Evolutionary conservation across 2,888 invertebrate genomes (phyloP), one percentile per base, ranked within the genome.

Genomic region (Ichneumon xanthorius): DNA sequence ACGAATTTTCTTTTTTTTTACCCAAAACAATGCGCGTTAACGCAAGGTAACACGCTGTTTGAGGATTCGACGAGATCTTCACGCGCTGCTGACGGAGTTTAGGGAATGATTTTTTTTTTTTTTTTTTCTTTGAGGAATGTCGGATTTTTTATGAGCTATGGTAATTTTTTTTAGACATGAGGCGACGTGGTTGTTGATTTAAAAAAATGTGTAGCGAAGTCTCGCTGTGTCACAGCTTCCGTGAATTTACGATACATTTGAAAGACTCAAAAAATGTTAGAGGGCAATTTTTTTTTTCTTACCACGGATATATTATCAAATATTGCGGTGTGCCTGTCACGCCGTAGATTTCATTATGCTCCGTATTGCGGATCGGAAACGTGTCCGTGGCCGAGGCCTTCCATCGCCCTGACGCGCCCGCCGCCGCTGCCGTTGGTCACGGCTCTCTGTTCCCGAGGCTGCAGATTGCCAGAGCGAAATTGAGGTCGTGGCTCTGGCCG

Each of bases 401-500:
- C 45, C 14, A 67, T 33, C n/a, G 71, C 71, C 37, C 37, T 45
- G 78, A 78, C 55, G 48, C 30, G 7, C 4, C 16, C 45, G 45
- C 45, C 45, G 45, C 45, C 45, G 45, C 50, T 45, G 65, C 45
- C 40, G 73, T 80, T 78, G 86, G 88, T 85, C 87, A 85, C 80
- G 83, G 81, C 75, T 68, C 70, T 87, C 70, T 86, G 83, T 87
- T 86, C 82, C 75, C 80, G 80, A 73, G 70, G 82, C 86, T 68
- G 86, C 83, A 85, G 82, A 89, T 89, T 89, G 84, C 87, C 88
- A 83, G 86, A 87, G 85, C 87, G 89, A 90, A 91, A 91, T 91
- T 90, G 90, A 90, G 90, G 90, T 90, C 90, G 89, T 88, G 90
- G 82, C 89, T 88, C 87, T 76, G 89, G 88, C 81, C 88, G 87